Conservation (phyloP, 2,797 vertebrate genomes). For the Acomys russatus region DNA sequence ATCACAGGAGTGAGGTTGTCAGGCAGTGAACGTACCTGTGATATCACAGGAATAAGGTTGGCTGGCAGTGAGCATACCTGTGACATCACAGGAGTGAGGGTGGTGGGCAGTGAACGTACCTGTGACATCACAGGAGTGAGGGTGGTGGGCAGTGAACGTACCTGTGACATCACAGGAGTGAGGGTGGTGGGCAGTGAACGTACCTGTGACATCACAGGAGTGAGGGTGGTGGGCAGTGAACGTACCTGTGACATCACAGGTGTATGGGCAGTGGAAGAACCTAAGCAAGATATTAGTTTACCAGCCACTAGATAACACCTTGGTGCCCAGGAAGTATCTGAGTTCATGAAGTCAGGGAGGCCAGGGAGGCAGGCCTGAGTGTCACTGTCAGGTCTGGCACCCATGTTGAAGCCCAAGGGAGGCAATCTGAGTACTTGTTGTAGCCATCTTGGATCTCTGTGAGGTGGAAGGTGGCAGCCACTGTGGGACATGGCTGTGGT, state of each 20-base stretch:
- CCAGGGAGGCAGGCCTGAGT: background rate
- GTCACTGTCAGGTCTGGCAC: background rate
- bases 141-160: background rate
- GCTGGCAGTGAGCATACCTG: background rate
- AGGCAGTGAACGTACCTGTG: background rate
- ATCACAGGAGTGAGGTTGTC: background rate
- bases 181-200: background rate
- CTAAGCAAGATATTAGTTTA: background rate
- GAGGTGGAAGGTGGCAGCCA: background rate
- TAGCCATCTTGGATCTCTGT: background rate
- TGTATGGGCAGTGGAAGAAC: background rate
- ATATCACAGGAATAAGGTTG: background rate
- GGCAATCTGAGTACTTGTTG: fast-evolving
- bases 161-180: background rate
- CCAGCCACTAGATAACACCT: background rate
- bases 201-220: no score
- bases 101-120: background rate
- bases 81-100: background rate
- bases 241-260: background rate
- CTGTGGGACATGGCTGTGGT: background rate
- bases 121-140: background rate
- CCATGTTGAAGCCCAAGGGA: background rate
- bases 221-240: no score
- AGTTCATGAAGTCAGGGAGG: background rate
- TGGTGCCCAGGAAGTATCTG: background rate